Conservation (phyloP, 2,113 vertebrate genomes). For the Salvelinus alpinus region DNA sequence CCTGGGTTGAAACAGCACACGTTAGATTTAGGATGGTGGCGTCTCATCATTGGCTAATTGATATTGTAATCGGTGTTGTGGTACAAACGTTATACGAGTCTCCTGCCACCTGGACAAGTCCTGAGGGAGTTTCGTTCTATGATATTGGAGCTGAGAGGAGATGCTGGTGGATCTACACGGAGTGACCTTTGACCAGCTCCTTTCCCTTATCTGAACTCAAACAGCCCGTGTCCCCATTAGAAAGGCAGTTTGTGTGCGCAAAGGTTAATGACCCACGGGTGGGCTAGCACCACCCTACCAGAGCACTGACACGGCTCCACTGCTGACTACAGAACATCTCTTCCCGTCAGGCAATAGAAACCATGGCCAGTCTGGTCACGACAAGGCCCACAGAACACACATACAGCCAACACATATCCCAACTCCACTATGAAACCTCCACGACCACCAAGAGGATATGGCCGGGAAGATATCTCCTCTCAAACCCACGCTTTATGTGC, state of each 20-base stretch:
- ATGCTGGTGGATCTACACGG: conserved; percentile 30
- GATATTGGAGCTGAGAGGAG: background rate
- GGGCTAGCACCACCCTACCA: background rate
- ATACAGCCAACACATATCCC: background rate
- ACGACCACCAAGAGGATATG: background rate
- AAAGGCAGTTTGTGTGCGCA: conserved; percentile 21
- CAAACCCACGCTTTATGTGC: background rate
- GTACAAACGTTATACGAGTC: background rate
- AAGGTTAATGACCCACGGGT: conserved; percentile 22
- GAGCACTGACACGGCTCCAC: background rate
- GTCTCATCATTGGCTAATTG: background rate
- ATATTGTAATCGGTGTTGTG: conserved; percentile 1
- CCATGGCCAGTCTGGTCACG: background rate
- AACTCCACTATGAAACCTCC: background rate
- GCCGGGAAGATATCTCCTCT: background rate
- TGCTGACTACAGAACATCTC: background rate
- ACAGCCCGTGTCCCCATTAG: conserved; percentile 28
- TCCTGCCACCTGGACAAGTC: background rate
- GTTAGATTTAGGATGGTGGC: background rate
- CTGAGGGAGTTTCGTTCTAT: background rate
- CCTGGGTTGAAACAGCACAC: background rate
- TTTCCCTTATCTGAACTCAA: conserved; percentile 50
- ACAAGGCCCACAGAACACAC: background rate
- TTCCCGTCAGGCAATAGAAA: background rate
- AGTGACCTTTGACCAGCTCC: conserved; percentile 35